These are phyloP conservation scores for Glomeris maerens DNA, from an alignment of 1,140 invertebrate genomes.

Conservation along the genomic window DNA sequence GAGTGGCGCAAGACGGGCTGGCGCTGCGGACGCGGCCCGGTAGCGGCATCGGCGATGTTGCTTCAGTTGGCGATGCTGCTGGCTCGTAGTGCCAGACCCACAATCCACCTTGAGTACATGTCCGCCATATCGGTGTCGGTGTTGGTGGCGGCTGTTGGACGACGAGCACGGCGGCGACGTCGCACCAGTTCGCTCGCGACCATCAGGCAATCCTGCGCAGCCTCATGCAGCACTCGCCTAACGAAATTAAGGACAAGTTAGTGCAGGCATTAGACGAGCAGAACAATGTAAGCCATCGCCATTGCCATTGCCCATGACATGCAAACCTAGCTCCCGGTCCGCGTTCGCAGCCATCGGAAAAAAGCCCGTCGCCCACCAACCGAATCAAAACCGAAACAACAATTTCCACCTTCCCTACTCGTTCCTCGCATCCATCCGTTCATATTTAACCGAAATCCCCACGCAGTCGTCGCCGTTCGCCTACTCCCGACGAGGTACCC, in stretches of 20 bases:
- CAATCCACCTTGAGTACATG: too few species aligned
- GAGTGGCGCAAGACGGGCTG: too few species aligned
- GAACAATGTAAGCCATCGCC: constrained; percentile 44
- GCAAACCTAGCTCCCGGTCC: neutral
- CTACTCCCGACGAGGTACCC: too few species aligned
- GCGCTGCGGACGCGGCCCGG: too few species aligned
- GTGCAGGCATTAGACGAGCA: constrained; percentile 43
- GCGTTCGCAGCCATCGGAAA: constrained; percentile 4
- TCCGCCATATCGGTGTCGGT: constrained; percentile 30
- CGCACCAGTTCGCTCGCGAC: constrained; percentile 26
- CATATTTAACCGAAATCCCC: constrained; percentile 12
- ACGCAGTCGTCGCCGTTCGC: neutral
- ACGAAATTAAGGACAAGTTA: constrained; percentile 45
- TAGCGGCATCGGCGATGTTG: too few species aligned
- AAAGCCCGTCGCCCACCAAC: too few species aligned
- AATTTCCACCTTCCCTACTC: neutral
- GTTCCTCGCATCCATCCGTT: neutral
- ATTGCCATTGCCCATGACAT: constrained; percentile 17
- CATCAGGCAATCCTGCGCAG: constrained; percentile 25
- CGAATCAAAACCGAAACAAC: constrained; percentile 3
- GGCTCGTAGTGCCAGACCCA: too few species aligned
- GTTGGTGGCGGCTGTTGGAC: constrained; percentile 25
- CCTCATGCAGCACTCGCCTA: constrained; percentile 42
- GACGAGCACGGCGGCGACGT: constrained; percentile 25
- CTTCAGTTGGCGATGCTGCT: too few species aligned